phyloP scores from a whole-genome alignment of 2,888 invertebrate species.

The Euphydryas editha region DNA sequence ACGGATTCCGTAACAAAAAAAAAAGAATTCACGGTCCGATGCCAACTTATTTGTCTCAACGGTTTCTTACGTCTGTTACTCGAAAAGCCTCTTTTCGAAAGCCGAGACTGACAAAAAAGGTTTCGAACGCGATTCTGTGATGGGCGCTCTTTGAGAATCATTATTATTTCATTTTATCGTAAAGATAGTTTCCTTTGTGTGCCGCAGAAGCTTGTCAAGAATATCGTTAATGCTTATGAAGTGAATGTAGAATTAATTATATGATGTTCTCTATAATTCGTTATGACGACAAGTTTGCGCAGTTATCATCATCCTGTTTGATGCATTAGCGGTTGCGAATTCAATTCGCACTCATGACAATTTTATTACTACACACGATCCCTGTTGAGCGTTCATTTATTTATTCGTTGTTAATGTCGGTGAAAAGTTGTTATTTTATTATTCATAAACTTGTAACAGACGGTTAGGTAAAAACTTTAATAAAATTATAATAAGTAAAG shows the following conservation, averaged over 20 bases:
- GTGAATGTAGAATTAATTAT: not conserved
- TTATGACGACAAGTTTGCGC: not conserved
- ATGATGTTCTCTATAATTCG: not conserved
- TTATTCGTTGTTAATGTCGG: too few species aligned
- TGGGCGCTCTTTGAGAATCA: slow-evolving; percentile 58
- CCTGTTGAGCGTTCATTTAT: too few species aligned
- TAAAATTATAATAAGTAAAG: too few species aligned
- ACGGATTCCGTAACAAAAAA: slow-evolving; percentile 56
- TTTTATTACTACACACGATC: too few species aligned
- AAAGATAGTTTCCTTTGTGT: slow-evolving; percentile 18
- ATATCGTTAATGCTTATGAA: slow-evolving; percentile 14
- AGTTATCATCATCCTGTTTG: too few species aligned
- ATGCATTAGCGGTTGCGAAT: too few species aligned
- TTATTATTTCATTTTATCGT: slow-evolving; percentile 52
- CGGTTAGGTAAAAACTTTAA: too few species aligned
- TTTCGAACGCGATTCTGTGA: slow-evolving; percentile 49
- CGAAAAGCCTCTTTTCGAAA: slow-evolving; percentile 57
- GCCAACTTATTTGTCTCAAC: slow-evolving; percentile 60
- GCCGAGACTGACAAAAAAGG: slow-evolving; percentile 50
- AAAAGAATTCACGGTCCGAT: slow-evolving; percentile 51
- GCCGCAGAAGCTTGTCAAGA: slow-evolving; percentile 6
- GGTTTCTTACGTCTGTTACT: slow-evolving; percentile 57
- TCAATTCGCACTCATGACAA: too few species aligned
- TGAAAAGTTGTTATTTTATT: too few species aligned
- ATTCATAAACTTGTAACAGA: too few species aligned